Evolutionary conservation across 2,888 invertebrate genomes (phyloP).

Genomic region (Ennomos erosarius): DNA sequence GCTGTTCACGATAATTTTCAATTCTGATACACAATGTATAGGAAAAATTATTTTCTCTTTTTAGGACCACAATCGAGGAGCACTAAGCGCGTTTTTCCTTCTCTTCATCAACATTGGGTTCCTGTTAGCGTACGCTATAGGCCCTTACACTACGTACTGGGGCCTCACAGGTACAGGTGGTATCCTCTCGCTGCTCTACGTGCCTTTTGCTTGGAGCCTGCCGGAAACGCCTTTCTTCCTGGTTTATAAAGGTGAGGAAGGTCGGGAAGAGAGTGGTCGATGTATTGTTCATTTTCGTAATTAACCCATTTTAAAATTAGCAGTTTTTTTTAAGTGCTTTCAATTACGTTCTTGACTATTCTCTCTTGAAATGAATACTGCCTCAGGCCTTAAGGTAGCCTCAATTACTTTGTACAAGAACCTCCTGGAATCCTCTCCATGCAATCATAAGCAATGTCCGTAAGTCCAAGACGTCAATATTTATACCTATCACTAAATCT

Average conservation of each 20-base stretch:
- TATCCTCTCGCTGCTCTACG: slow-evolving; percentile 87
- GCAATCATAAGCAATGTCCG: neutral
- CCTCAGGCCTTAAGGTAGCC: no score
- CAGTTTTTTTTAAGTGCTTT: no score
- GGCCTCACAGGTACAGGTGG: slow-evolving; percentile 88
- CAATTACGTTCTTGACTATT: no score
- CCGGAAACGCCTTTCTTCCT: slow-evolving; percentile 93
- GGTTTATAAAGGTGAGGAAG: slow-evolving; percentile 82
- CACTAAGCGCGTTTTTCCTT: slow-evolving; percentile 92
- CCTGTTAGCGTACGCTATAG: slow-evolving; percentile 89
- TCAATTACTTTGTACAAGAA: no score
- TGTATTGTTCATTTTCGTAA: no score
- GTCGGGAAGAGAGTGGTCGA: no score
- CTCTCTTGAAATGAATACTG: no score
- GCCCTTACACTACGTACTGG: slow-evolving; percentile 89
- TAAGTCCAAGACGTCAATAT: neutral
- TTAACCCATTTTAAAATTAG: no score
- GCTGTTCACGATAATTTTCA: no score
- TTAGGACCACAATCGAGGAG: slow-evolving; percentile 91
- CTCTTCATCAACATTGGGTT: slow-evolving; percentile 91
- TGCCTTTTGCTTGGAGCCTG: slow-evolving; percentile 87
- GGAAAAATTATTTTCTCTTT: neutral
- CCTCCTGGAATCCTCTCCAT: no score
- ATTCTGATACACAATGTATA: no score
- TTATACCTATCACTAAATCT: neutral